Evolutionary conservation across 2,888 invertebrate species (phyloP).

Genomic region (Nipponacmea schrenckii): DNA sequence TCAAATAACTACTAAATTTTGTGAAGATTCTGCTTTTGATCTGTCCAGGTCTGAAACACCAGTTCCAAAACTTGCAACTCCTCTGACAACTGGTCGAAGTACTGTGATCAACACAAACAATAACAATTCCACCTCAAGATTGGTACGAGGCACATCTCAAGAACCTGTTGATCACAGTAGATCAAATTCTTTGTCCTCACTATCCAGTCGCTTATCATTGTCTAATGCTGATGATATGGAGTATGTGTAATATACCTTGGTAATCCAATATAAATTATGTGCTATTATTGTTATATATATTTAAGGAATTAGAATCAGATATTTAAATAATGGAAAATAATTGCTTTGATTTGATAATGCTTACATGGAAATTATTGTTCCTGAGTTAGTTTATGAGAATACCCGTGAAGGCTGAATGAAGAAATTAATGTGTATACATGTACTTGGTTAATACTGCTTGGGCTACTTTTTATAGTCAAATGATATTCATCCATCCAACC

Average conservation of each 20-base stretch:
- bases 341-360: no score
- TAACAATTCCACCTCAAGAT: conserved; percentile 28
- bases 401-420: no score
- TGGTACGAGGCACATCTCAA: conserved; percentile 40
- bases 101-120: conserved; percentile 46
- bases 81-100: conserved; percentile 55
- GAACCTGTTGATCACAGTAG: conserved; percentile 17
- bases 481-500: no score
- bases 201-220: conserved; percentile 17
- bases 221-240: conserved; percentile 19
- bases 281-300: neutral
- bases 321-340: no score
- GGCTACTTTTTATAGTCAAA: no score
- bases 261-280: neutral
- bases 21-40: conserved; percentile 34
- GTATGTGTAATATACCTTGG: conserved; percentile 10
- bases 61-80: conserved; percentile 51
- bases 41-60: conserved; percentile 45
- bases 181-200: conserved; percentile 19
- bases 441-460: no score
- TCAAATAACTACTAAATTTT: conserved; percentile 21
- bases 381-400: no score
- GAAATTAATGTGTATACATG: no score
- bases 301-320: no score
- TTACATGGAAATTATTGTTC: no score